Percentiles rank a stretch among this genome's conserved stretches.
These are phyloP conservation scores for Percopsis omiscomaycus DNA, from an alignment of 2,797 vertebrate species.

Conservation along the genomic window DNA sequence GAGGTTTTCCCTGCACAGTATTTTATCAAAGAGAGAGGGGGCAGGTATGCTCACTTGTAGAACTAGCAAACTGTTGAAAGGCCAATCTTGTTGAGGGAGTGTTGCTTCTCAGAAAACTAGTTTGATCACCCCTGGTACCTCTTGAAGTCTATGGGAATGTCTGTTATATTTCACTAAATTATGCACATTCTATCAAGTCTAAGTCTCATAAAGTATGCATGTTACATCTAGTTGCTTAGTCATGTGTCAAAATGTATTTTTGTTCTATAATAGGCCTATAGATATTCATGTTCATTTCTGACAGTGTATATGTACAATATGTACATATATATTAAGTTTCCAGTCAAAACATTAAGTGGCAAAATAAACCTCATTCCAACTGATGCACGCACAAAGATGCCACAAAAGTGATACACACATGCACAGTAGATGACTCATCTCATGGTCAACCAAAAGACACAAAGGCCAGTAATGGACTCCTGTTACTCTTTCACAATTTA, in stretches of 20 bases:
- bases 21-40: not conserved
- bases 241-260: too few relatives aligned
- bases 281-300: not conserved
- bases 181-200: slow-evolving; percentile 3
- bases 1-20: not conserved
- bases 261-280: too few relatives aligned
- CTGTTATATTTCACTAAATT: not conserved
- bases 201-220: slow-evolving; percentile 13
- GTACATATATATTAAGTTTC: too few relatives aligned
- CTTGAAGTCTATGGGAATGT: too few relatives aligned
- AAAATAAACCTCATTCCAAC: too few relatives aligned
- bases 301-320: not conserved
- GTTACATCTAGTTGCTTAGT: not conserved
- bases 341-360: too few relatives aligned
- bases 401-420: too few relatives aligned
- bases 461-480: too few relatives aligned
- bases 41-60: not conserved
- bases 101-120: not conserved
- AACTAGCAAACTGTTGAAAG: not conserved
- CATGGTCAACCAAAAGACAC: too few relatives aligned
- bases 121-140: not conserved
- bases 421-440: too few relatives aligned
- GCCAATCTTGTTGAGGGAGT: not conserved
- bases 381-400: too few relatives aligned
- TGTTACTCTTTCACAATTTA: too few relatives aligned